Evolutionary conservation across 2,797 vertebrate species (phyloP), one percentile per base, ranked within the genome.

Genomic region (Chlorospingus flavigularis): DNA sequence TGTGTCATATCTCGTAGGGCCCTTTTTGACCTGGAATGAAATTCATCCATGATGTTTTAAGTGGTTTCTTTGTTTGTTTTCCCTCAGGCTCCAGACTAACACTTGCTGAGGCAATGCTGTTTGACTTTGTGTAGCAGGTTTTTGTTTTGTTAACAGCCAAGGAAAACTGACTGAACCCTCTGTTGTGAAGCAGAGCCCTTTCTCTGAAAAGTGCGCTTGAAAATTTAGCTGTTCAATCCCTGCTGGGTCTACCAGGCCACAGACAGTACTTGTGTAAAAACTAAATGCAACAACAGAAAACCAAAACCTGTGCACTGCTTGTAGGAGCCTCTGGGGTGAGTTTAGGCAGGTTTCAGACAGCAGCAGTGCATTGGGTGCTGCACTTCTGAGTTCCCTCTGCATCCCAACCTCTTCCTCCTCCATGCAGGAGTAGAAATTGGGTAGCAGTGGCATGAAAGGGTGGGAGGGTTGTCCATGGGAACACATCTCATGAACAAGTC

Each of bases 361-460:
- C 55, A 35, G 47, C 0, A 0, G 6, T 51, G 7, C 26, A 11
- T 13, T 20, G 23, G 11, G 45, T 65, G 7, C 47, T 75, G 35
- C 1, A 0, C 2, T 79, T 76, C 24, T 0, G 8, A n/a, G 24
- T 54, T 75, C 47, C 26, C 20, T 72, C 35, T 70, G 26, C 55
- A 18, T 86, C 51, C n/a, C 67, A 47, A 2, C 23, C 26, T 70
- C 37, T 57, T 74, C 70, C 50, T 23, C 0, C 0, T 17, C 47
- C 2, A 0, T 16, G 23, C 17, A 51, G 35, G 39, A 76, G 23
- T 33, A 40, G 54, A 57, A 68, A 2, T 14, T 28, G 13, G 18
- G 19, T 21, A 47, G 31, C 57, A 39, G 28, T 33, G 40, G 33
- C 48, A 28, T 0, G 0, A 42, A 39, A 62, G 15, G 12, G 1